Evolutionary conservation across 92 coral and sea anemone genomes (phyloP).

Genomic region (Micromussa lordhowensis): DNA sequence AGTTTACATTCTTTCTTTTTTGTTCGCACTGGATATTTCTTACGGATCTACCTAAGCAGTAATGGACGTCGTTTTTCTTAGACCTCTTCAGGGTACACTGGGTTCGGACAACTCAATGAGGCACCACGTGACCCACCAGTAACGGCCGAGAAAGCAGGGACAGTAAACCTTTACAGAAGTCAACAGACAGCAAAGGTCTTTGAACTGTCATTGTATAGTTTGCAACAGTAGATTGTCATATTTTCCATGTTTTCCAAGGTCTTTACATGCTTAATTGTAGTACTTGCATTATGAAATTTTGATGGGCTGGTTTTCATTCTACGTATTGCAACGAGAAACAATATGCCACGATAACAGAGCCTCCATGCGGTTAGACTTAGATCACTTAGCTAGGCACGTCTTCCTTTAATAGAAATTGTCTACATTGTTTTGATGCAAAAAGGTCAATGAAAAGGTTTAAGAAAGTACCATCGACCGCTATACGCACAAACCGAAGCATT

Average conservation of each 20-base stretch:
- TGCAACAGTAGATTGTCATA: too few relatives aligned
- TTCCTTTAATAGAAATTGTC: neutral
- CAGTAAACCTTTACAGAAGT: conserved; percentile 32
- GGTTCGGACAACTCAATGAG: conserved; percentile 3
- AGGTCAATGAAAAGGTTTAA: too few relatives aligned
- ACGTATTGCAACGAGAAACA: neutral
- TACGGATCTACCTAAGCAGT: neutral
- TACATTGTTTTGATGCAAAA: too few relatives aligned
- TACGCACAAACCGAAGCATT: too few relatives aligned
- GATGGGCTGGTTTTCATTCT: neutral
- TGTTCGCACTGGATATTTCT: neutral
- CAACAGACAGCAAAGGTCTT: neutral
- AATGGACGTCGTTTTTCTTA: neutral
- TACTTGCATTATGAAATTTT: neutral
- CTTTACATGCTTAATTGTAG: neutral
- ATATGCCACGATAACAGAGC: neutral
- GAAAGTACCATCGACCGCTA: too few relatives aligned
- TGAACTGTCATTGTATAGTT: neutral
- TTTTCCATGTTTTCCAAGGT: neutral
- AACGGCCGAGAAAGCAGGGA: conserved; percentile 33
- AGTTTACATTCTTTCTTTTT: too few relatives aligned
- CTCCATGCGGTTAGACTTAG: neutral
- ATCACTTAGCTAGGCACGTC: neutral
- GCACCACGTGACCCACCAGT: conserved; percentile 30
- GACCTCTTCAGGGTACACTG: conserved; percentile 17